phyloP scores from a whole-genome alignment of 2,888 invertebrate genomes.

The Desoria tigrina region DNA sequence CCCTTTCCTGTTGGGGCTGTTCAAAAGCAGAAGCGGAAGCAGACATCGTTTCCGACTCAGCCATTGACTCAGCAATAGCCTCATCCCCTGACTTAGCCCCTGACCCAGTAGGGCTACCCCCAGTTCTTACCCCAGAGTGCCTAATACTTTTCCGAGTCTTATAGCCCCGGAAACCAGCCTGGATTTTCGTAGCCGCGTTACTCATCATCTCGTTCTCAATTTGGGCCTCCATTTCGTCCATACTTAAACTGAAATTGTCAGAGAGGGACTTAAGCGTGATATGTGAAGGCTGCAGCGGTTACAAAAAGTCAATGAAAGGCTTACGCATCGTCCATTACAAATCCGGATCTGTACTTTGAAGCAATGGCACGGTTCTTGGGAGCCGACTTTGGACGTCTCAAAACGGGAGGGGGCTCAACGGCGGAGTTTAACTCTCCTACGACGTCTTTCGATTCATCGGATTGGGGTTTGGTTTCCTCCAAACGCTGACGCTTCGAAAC shows the following conservation, averaged over 20 bases:
- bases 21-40: neutral
- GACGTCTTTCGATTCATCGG: neutral
- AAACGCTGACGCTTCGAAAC: neutral
- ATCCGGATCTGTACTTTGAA: slow-evolving; percentile 48
- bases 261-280: slow-evolving; percentile 3
- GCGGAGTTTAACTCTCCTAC: neutral
- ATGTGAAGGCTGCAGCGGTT: neutral
- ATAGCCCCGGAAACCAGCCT: slow-evolving; percentile 42
- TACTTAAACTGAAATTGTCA: slow-evolving; percentile 29
- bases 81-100: neutral
- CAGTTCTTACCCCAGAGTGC: slow-evolving; percentile 32
- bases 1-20: neutral
- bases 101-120: neutral
- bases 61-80: neutral
- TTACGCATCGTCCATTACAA: slow-evolving; percentile 46
- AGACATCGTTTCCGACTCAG: neutral
- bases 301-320: slow-evolving; percentile 11
- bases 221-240: slow-evolving; percentile 45
- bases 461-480: neutral
- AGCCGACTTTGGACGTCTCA: slow-evolving; percentile 33
- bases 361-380: slow-evolving; percentile 21
- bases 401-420: slow-evolving; percentile 12
- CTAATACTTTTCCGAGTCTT: slow-evolving; percentile 33
- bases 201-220: slow-evolving; percentile 43
- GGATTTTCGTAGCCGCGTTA: slow-evolving; percentile 41